Conservation (phyloP, 2,113 vertebrate species). For the Cyprinus carpio region DNA sequence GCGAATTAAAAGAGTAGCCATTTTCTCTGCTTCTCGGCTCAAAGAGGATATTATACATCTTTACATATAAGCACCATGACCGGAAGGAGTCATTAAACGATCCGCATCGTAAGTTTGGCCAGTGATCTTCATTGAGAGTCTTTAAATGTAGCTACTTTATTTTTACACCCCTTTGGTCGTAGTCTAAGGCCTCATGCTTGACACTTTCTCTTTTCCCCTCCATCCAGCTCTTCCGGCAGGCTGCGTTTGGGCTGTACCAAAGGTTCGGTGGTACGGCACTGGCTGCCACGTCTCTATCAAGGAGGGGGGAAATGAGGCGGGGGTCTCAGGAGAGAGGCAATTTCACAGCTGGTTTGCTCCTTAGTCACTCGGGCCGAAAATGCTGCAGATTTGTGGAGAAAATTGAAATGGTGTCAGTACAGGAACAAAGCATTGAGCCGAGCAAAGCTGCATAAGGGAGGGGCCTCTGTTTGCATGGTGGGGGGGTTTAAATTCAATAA, state of each 20-base stretch:
- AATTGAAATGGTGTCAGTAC: constrained; percentile 99
- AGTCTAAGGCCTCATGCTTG: constrained; percentile 52
- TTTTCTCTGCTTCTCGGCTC: constrained; percentile 13
- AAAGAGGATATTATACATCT: constrained; percentile 29
- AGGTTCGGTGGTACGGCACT: constrained; percentile 83
- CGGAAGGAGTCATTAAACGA: background rate
- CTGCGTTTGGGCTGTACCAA: constrained; percentile 47
- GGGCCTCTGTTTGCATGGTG: constrained; percentile 65
- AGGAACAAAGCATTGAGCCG: constrained; percentile 98
- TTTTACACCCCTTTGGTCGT: constrained; percentile 66
- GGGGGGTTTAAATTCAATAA: constrained; percentile 97
- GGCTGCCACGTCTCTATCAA: constrained; percentile 82
- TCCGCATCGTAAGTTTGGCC: background rate
- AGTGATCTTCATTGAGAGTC: background rate
- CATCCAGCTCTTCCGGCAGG: constrained; percentile 64
- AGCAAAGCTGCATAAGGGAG: constrained; percentile 83
- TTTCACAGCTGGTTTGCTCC: constrained; percentile 99
- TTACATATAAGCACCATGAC: constrained; percentile 21
- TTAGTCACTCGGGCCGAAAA: constrained; percentile 99
- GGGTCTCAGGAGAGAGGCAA: constrained; percentile 97
- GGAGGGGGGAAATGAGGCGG: constrained; percentile 71
- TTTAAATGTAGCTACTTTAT: background rate
- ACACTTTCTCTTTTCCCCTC: constrained; percentile 51
- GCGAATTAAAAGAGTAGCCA: constrained; percentile 86
- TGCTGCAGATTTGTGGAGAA: constrained; percentile 97